Evolutionary conservation across 1,140 invertebrate genomes (phyloP), one percentile per base, ranked within the genome.

Genomic region (Platyscapa corneri): DNA sequence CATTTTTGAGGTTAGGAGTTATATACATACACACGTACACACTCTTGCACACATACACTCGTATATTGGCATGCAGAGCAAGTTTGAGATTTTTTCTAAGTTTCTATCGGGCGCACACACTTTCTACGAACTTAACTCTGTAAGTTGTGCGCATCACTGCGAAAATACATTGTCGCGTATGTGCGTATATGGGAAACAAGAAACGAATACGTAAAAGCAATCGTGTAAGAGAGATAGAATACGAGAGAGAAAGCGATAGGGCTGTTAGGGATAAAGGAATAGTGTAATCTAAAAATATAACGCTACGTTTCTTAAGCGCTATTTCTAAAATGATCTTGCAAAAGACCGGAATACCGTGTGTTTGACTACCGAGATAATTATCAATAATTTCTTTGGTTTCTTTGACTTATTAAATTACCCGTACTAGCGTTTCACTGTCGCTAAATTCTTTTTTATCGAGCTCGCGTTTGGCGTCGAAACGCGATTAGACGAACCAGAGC

Each of bases 1-100:
- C 46, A 0, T 39, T 27, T 84, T 84, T 80, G 83, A 84, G 83
- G 83, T 84, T 84, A 84, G 76, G 65, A 46, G 20, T 3, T 37
- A 46, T 12, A 46, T 12, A 46, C 42, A 46, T 12, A 12, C 42
- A 12, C 70, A 16, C 70, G 70, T 34, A 72, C 32, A 39, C 30
- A 37, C 32, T 2, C 32, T 14, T 12, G 30, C 42, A 46, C 42
- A 5, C 42, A 46, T 12, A 46, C 42, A 46, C 42, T 12, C 42
- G n/a, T 42, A 23, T n/a, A 39, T 74, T 42, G 1, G 70, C 70
- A 23, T n/a, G 37, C 37, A 74, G 20, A 39, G 67, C 34, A 14
- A 67, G 8, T 67, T 10, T 0, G 34, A 20, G 18, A 18, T 8
- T 37, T 37, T 37, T 32, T 10, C 32, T 12, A 23, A 37, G 34